Conservation (phyloP, 2,113 vertebrate species). For the Spea bombifrons region DNA sequence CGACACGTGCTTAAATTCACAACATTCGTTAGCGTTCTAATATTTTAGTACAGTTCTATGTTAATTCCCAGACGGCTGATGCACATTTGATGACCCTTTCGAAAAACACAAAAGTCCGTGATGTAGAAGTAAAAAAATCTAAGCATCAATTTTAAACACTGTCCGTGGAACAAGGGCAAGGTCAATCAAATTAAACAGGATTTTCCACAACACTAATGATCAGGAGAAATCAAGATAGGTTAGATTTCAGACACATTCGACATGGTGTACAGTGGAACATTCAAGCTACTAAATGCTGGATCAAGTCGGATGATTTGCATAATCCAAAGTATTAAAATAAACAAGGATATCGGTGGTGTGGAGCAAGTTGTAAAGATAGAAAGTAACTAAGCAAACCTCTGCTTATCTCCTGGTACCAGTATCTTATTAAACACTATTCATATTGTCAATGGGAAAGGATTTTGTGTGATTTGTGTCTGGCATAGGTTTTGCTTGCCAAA, state of each 20-base stretch:
- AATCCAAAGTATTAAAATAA: constrained; percentile 13
- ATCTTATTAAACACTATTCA: not conserved
- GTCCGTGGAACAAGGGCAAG: not conserved
- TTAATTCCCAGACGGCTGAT: no score
- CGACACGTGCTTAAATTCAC: no score
- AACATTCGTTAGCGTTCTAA: no score
- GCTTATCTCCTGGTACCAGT: not conserved
- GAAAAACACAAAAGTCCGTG: no score
- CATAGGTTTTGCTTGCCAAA: not conserved
- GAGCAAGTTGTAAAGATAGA: constrained; percentile 10
- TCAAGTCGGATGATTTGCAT: not conserved
- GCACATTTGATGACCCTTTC: no score
- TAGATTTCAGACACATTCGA: not conserved
- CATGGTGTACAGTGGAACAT: not conserved
- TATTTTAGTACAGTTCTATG: no score
- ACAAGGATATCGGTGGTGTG: not conserved
- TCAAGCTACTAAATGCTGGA: not conserved
- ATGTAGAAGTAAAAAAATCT: no score
- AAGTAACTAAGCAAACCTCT: not conserved
- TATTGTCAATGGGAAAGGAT: not conserved
- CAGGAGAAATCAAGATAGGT: not conserved
- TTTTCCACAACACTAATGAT: not conserved
- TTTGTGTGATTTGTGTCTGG: not conserved
- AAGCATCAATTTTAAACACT: no score
- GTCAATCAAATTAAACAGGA: not conserved